Percentiles rank a stretch among this genome's conserved stretches.
These are phyloP conservation scores for Phasianus colchicus DNA, from an alignment of 2,113 vertebrate species.

Conservation along the genomic window DNA sequence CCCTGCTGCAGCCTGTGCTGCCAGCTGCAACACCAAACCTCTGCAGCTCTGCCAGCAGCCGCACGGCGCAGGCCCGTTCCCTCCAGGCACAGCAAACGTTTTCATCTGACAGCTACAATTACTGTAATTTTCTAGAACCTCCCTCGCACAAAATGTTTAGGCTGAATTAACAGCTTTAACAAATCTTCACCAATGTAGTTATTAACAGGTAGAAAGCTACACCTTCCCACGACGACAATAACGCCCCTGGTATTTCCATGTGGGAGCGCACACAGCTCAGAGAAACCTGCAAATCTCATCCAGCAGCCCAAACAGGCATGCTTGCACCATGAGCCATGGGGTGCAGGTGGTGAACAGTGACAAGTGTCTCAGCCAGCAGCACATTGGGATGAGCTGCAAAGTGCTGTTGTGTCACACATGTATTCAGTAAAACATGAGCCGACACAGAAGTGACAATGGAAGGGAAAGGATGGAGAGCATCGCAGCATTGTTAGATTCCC, in stretches of 20 bases:
- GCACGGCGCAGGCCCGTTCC: fast-evolving
- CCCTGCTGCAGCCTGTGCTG: neutral
- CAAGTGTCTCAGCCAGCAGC: neutral
- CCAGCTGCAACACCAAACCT: neutral
- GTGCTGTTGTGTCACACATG: neutral
- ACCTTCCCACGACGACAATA: slow-evolving; percentile 35
- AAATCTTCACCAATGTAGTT: slow-evolving; percentile 34
- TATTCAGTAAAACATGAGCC: neutral
- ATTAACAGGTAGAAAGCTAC: slow-evolving; percentile 59
- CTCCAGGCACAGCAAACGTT: slow-evolving; percentile 25
- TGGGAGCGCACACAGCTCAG: fast-evolving
- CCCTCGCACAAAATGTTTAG: slow-evolving; percentile 51
- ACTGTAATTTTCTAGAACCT: slow-evolving; percentile 58
- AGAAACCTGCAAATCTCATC: neutral
- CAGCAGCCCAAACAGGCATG: neutral
- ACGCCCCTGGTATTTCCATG: neutral
- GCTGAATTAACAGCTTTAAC: slow-evolving; percentile 58
- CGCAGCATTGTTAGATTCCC: neutral
- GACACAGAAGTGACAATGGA: neutral
- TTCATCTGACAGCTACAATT: slow-evolving; percentile 56
- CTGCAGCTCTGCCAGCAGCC: neutral
- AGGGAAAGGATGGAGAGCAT: neutral
- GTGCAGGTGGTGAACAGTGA: neutral
- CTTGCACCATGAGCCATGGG: fast-evolving
- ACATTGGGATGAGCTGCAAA: neutral